Evolutionary conservation across 2,888 invertebrate species (phyloP).

Genomic region (Dioctria linearis): DNA sequence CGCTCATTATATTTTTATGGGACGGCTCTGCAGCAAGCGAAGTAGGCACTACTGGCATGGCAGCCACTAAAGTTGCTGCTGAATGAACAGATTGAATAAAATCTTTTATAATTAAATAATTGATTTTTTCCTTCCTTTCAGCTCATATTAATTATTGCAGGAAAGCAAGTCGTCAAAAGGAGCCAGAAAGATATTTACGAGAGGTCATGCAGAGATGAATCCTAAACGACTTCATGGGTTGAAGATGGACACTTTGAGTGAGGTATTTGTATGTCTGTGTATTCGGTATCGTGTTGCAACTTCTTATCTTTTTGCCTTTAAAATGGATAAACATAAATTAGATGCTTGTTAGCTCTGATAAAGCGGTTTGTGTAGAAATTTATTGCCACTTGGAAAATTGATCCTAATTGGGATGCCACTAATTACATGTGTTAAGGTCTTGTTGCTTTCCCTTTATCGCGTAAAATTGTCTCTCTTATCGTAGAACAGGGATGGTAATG

Average conservation of each 20-base stretch:
- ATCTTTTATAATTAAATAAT: constrained; percentile 48
- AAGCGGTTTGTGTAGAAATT: constrained; percentile 41
- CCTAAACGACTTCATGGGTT: constrained; percentile 14
- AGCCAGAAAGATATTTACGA: constrained; percentile 34
- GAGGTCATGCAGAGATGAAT: constrained; percentile 27
- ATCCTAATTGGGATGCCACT: constrained; percentile 45
- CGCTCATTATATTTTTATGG: constrained; percentile 44
- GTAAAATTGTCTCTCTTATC: constrained; percentile 43
- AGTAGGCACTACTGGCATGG: constrained; percentile 18
- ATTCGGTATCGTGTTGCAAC: constrained; percentile 41
- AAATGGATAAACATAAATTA: constrained; percentile 48
- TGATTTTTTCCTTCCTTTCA: constrained; percentile 22
- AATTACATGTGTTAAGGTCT: constrained; percentile 31
- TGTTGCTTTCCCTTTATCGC: constrained; percentile 32
- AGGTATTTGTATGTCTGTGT: neutral
- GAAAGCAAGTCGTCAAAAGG: constrained; percentile 25
- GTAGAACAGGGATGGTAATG: constrained; percentile 31
- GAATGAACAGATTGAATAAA: constrained; percentile 25
- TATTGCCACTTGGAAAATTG: constrained; percentile 41
- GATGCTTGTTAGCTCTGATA: constrained; percentile 48
- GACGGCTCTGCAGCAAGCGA: neutral
- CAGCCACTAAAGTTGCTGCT: constrained; percentile 7
- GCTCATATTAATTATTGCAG: constrained; percentile 31
- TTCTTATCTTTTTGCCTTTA: constrained; percentile 23
- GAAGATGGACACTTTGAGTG: neutral